Evolutionary conservation across 2,113 vertebrate species (phyloP).

Genomic region (Physeter macrocephalus): DNA sequence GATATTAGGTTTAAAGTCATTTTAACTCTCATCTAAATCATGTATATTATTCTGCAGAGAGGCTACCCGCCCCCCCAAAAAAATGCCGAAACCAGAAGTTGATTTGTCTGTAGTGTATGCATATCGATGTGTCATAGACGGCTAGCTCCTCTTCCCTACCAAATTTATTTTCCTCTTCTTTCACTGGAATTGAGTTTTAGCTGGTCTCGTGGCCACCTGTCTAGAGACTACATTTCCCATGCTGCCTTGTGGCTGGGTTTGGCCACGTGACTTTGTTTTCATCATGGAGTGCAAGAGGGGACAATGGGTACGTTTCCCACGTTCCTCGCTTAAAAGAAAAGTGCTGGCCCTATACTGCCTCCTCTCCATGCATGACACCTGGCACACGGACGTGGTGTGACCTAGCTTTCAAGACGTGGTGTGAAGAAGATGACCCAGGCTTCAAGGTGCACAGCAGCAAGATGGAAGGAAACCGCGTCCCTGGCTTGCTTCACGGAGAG

Average conservation of each 20-base stretch:
- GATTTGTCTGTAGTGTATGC: constrained; percentile 7
- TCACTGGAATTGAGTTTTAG: constrained; percentile 25
- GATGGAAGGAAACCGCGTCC: not conserved
- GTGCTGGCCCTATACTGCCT: not conserved
- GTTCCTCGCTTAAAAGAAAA: not conserved
- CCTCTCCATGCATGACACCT: not conserved
- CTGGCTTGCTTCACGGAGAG: not conserved
- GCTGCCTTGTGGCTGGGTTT: constrained; percentile 5
- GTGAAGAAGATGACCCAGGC: not conserved
- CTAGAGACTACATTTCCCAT: constrained; percentile 38
- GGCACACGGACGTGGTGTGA: not conserved
- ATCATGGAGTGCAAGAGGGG: not conserved
- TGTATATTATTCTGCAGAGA: not conserved
- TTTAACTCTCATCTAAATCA: constrained; percentile 2
- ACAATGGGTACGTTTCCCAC: not conserved
- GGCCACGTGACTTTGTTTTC: not conserved
- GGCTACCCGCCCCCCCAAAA: not conserved
- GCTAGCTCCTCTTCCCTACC: constrained; percentile 5
- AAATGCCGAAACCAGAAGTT: not conserved
- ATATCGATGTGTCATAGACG: not conserved
- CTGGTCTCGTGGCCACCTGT: not conserved
- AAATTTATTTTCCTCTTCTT: constrained; percentile 38
- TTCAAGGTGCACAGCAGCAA: not conserved
- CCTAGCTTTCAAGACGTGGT: not conserved
- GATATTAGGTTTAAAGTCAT: not conserved